Evolutionary conservation across 2,888 invertebrate species (phyloP).

Genomic region (Drosophila siamana): DNA sequence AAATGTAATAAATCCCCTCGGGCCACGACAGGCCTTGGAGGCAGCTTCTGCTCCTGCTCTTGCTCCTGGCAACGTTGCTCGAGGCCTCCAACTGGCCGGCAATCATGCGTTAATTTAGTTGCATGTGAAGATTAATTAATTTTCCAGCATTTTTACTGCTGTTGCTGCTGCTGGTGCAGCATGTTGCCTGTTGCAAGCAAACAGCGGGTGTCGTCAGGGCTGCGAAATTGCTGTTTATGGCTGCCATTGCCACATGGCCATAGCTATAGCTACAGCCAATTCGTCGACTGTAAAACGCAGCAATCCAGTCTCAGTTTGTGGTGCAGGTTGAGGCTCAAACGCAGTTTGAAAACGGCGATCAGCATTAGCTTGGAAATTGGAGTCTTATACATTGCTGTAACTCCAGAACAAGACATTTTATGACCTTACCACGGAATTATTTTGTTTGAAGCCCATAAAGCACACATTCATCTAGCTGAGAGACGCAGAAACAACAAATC

Average conservation of each 20-base stretch:
- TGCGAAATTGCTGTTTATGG: slow-evolving; percentile 66
- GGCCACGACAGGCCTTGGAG: slow-evolving; percentile 32
- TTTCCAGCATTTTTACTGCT: slow-evolving; percentile 73
- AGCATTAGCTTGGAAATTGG: slow-evolving; percentile 31
- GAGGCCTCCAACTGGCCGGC: slow-evolving; percentile 47
- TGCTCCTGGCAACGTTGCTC: background rate
- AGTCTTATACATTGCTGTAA: slow-evolving; percentile 37
- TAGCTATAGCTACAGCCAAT: slow-evolving; percentile 33
- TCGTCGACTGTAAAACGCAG: slow-evolving; percentile 39
- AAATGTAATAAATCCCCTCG: slow-evolving; percentile 72
- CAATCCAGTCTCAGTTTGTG: slow-evolving; percentile 5
- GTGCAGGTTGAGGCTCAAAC: slow-evolving; percentile 3
- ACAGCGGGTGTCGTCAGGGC: slow-evolving; percentile 77
- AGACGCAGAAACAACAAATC: background rate
- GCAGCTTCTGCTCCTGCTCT: slow-evolving; percentile 28
- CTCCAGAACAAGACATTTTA: slow-evolving; percentile 52
- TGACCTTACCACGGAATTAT: slow-evolving; percentile 45
- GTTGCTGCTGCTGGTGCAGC: slow-evolving; percentile 20
- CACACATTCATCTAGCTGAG: slow-evolving; percentile 27
- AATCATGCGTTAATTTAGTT: slow-evolving; percentile 82
- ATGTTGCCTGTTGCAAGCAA: slow-evolving; percentile 29
- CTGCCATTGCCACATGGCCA: slow-evolving; percentile 47
- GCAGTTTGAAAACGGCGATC: slow-evolving; percentile 12
- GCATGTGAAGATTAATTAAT: slow-evolving; percentile 82
- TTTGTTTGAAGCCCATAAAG: slow-evolving; percentile 59